Base-by-base conservation (phyloP, 1,140 invertebrate species). In the Atta colombica region DNA sequence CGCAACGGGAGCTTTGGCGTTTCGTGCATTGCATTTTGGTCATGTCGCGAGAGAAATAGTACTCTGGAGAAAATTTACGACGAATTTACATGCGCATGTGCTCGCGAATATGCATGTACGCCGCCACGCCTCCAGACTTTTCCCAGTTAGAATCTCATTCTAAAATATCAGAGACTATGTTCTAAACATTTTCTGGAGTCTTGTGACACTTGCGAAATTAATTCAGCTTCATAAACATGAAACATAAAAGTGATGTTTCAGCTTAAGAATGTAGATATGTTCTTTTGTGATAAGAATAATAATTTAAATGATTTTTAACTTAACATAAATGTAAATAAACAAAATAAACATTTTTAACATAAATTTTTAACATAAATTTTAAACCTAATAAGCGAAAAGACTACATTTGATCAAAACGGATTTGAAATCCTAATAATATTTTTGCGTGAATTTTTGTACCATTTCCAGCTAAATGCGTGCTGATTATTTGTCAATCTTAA, bases 31-130 rank as follows among this genome's bases (percentile, higher is more conserved):
- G 77, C 49, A 25, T 58, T 71, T 65, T 28, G 21, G 39, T 14
- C 39, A n/a, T 69, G 55, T 58, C n/a, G 55, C 35, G 49, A 18
- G 18, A 66, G 18, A 25, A 60, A 85, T 60, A 55, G 60, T 21
- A n/a, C 53, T 16, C n/a, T 5, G 8, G 80, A 61, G 69, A 63
- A 75, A 75, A 84, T 75, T 84, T 74, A 75, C 80, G 58, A 61
- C 18, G 25, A 74, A 74, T 82, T 82, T 49, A 74, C 53, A 51
- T 49, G 80, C 55, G 25, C 69, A 84, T 69, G 55, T 75, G 69
- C 35, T 81, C 51, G 5, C 45, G 66, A 18, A n/a, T 55, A 35
- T 65, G n/a, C 6, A n/a, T 14, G 12, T 49, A 21, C 6, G 25
- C 16, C 49, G 49, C 63, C 77, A 80, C 80, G 69, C 71, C 80